These are phyloP conservation scores for Parus major DNA, from an alignment of 2,113 vertebrate species.

Conservation along the genomic window DNA sequence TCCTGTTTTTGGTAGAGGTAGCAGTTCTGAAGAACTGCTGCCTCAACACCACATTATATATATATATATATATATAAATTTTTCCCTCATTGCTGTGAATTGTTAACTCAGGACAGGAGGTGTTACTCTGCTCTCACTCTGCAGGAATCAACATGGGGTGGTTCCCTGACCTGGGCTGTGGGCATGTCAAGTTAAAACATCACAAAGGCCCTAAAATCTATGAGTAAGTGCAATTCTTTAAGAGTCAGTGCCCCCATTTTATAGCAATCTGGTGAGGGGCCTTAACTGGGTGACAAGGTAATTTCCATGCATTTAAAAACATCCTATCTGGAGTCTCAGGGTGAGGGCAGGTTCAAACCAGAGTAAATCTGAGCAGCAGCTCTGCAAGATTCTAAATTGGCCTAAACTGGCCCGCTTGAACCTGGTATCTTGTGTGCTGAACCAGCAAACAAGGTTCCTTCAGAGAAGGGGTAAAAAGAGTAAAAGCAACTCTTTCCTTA, in stretches of 20 bases:
- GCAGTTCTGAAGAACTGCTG: neutral
- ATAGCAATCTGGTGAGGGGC: slow-evolving; percentile 34
- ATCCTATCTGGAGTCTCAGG: neutral
- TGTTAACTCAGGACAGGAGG: neutral
- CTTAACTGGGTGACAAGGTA: neutral
- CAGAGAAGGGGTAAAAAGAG: neutral
- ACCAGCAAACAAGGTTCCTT: neutral
- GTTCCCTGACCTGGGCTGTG: slow-evolving; percentile 23
- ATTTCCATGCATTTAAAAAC: slow-evolving; percentile 23
- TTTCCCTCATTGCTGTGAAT: neutral
- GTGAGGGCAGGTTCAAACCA: neutral
- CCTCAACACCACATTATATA: neutral
- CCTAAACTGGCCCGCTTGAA: neutral
- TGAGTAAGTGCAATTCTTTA: slow-evolving; percentile 51
- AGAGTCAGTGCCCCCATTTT: slow-evolving; percentile 45
- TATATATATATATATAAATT: too few species aligned
- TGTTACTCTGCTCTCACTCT: neutral
- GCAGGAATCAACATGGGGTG: neutral
- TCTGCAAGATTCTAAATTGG: neutral
- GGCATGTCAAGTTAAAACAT: slow-evolving; percentile 37
- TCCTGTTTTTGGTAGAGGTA: neutral
- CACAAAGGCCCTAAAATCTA: slow-evolving; percentile 53
- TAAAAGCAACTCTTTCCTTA: neutral
- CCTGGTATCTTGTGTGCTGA: neutral
- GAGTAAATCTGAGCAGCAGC: neutral